These are phyloP conservation scores for Enteromius viviparus DNA, from an alignment of 2,797 vertebrate species.

Conservation along the genomic window DNA sequence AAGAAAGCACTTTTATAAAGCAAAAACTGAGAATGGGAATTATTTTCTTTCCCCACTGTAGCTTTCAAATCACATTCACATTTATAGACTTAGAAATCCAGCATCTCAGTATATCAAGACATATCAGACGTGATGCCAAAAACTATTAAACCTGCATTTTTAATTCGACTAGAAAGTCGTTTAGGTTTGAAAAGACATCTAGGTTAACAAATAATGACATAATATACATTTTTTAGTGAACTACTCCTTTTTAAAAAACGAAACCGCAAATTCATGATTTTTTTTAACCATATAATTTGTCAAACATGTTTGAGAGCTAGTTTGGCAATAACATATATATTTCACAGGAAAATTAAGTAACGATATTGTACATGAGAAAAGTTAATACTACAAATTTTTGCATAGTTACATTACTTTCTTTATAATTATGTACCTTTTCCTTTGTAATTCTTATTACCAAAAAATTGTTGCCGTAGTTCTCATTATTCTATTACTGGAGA, in stretches of 20 bases:
- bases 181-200: background rate
- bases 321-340: background rate
- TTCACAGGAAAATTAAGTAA: background rate
- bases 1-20: background rate
- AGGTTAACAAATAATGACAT: background rate
- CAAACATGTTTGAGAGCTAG: background rate
- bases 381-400: background rate
- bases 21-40: background rate
- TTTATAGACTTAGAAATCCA: background rate
- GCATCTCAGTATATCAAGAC: background rate
- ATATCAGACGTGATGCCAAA: background rate
- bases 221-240: background rate
- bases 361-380: background rate
- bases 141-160: background rate
- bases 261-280: background rate
- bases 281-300: background rate
- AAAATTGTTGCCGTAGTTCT: background rate
- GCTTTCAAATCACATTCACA: background rate
- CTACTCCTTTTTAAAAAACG: background rate
- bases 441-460: background rate
- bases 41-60: background rate
- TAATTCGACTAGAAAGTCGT: background rate
- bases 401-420: background rate
- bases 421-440: background rate
- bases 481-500: background rate